Base-by-base conservation (phyloP, 2,888 invertebrate genomes). In the Druceiella hillmani region DNA sequence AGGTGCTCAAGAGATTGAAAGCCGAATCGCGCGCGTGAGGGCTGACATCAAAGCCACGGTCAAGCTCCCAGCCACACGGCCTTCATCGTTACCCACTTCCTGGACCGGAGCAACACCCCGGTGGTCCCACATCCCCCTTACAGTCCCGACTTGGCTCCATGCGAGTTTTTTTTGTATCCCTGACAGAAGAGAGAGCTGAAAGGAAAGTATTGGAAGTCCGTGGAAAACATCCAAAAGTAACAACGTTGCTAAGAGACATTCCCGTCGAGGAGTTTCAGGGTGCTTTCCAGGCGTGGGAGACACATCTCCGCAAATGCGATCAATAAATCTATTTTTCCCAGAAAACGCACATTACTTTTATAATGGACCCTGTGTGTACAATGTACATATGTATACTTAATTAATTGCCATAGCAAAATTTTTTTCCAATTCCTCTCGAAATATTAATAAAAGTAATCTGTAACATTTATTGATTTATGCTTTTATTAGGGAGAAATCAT, bases 1-100 rank as follows among this genome's bases (percentile, higher is more conserved):
- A 44, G 16, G 46, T 46, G 38, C 6, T 20, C 6, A 9, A 20
- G 22, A 20, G 22, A 20, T 7, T 20, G 22, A 20, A 20, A 20
- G 22, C 22, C 22, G 6, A 9, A 9, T 20, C 6, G 22, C 22
- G 22, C 22, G 22, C 22, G 22, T 7, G 6, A 20, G 22, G 22
- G 6, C 22, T 20, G 22, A 20, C 22, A 20, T 20, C 22, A 20
- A 20, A 20, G 22, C 6, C 22, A 9, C n/a, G 22, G 6, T 20
- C 6, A 6, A 20, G 22, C 22, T 20, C 22, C 22, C 22, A 20
- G 22, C 22, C 22, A 20, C n/a, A 20, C n/a, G 22, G 22, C 22
- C 22, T 20, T 9, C n/a, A 9, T 20, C 6, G 22, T 20, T 9
- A 20, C 22, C 22, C 22, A 20, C 22, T 20, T 6, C 22, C 22